Conservation (phyloP, 1,140 invertebrate species). For the Drosophila kohkoa region DNA sequence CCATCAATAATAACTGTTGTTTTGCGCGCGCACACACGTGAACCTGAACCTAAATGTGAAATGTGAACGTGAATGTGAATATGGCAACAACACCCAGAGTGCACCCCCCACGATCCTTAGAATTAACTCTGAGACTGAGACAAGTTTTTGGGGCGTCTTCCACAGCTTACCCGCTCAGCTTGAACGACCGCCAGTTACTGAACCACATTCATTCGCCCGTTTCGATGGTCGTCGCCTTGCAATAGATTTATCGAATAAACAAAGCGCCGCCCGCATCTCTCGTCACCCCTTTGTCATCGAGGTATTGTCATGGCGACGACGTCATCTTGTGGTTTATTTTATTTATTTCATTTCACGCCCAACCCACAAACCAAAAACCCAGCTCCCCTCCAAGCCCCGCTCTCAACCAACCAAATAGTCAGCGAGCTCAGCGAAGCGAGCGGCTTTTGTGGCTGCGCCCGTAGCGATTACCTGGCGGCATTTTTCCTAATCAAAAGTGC, state of each 20-base stretch:
- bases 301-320: conserved; percentile 73
- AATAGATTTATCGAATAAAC: conserved; percentile 84
- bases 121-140: background rate
- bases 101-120: too few species aligned
- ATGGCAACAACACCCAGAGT: too few species aligned
- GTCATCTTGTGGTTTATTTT: conserved; percentile 81
- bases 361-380: conserved; percentile 28
- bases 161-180: conserved; percentile 68
- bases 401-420: conserved; percentile 8
- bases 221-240: conserved; percentile 61
- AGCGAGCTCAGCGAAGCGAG: conserved; percentile 34
- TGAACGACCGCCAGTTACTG: conserved; percentile 72
- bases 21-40: conserved; percentile 31
- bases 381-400: conserved; percentile 12
- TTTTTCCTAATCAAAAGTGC: conserved; percentile 74
- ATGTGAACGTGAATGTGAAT: too few species aligned
- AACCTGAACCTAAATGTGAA: background rate
- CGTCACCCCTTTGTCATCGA: conserved; percentile 56
- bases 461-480: conserved; percentile 69
- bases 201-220: conserved; percentile 44
- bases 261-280: conserved; percentile 52
- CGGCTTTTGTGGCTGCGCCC: conserved; percentile 67
- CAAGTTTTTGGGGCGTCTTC: background rate
- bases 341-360: conserved; percentile 77
- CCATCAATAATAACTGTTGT: conserved; percentile 74